Evolutionary conservation across 2,113 vertebrate genomes (phyloP), one percentile per base, ranked within the genome.

Genomic region (Poeciliopsis retropinna): DNA sequence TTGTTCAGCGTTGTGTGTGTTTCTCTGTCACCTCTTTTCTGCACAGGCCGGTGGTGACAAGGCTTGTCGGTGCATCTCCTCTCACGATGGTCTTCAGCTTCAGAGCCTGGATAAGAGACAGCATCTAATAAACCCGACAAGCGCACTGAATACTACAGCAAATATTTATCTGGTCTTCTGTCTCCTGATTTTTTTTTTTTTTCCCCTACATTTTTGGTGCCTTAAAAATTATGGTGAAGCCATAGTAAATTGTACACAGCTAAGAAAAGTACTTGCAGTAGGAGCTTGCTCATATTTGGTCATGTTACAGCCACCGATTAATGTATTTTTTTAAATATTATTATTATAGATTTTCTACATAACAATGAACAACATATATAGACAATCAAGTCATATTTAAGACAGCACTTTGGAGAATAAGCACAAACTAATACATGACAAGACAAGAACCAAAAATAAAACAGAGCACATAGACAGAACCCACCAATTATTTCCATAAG

Each of bases 61-160:
- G 88, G 88, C 95, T 97, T 5, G 97, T 96, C 0, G 97, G 95
- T 8, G 96, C 95, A 3, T 98, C 98, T 5, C 97, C 98, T 95
- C 96, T 95, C 67, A 99, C 97, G 17, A 97, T 95, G 76, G 96
- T 99, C 93, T 98, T 99, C 91, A 99, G 92, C 91, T 99, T 99
- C 78, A 99, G 88, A 6, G 97, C 98, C 98, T 99, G 80, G 63
- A 85, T 39, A 83, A 47, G 9, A 87, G 32, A 80, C 1, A 41
- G 31, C 31, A 67, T 67, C 29, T 57, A 19, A 73, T 60, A 30
- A 63, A 19, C 71, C 30, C 32, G 29, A 81, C 5, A 44, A 25
- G 19, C 10, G 13, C 7, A 75, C 28, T 27, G 29, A 31, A 41
- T 11, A 27, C 6, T 8, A 27, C 13, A 28, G 41, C 25, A 37